phyloP scores from a whole-genome alignment of 92 coral and sea anemone species.

The Epizoanthus illoricatus region DNA sequence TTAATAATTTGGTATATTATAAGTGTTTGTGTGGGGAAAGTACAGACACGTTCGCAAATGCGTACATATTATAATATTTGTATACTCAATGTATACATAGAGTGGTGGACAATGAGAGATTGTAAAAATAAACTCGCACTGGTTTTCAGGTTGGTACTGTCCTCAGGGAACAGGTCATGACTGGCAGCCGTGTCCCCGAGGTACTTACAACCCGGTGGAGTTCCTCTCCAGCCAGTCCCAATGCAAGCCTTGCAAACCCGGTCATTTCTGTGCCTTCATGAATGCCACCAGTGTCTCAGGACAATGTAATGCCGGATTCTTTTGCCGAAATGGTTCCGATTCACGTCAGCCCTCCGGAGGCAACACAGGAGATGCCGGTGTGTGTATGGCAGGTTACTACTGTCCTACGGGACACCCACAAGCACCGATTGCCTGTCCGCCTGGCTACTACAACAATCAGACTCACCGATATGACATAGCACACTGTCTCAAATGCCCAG shows the following conservation, averaged over 20 bases:
- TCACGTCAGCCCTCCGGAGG: slow-evolving; percentile 87
- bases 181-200: slow-evolving; percentile 91
- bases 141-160: slow-evolving; percentile 82
- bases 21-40: too few species aligned
- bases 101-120: too few species aligned
- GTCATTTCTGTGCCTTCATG: slow-evolving; percentile 73
- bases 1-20: too few species aligned
- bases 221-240: slow-evolving; percentile 70
- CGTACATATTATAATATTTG: too few species aligned
- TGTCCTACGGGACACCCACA: slow-evolving; percentile 74
- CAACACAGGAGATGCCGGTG: slow-evolving; percentile 89
- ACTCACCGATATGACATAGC: slow-evolving; percentile 62
- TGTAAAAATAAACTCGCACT: too few species aligned
- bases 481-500: slow-evolving; percentile 81
- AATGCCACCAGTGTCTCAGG: slow-evolving; percentile 84
- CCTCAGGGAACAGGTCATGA: slow-evolving; percentile 85
- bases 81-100: too few species aligned
- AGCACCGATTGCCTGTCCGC: slow-evolving; percentile 91
- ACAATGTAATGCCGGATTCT: slow-evolving; percentile 83
- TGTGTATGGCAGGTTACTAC: slow-evolving; percentile 87
- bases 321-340: slow-evolving; percentile 96
- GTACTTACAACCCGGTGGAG: slow-evolving; percentile 85
- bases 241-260: slow-evolving; percentile 86
- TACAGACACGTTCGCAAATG: too few species aligned
- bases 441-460: slow-evolving; percentile 86